Evolutionary conservation across 1,140 invertebrate genomes (phyloP).

Genomic region (Diorhabda elongata): DNA sequence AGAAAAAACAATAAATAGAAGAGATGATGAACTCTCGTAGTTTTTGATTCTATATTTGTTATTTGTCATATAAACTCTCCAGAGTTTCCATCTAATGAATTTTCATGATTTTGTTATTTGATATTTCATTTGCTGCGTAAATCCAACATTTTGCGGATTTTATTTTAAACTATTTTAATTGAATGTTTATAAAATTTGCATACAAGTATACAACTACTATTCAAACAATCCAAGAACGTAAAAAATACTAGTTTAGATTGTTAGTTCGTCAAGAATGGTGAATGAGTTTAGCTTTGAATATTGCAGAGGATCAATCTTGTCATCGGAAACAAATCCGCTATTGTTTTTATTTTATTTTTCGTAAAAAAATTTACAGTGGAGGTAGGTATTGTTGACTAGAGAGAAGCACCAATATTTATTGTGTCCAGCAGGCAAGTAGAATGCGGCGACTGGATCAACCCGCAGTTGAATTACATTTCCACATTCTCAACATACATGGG

Average conservation of each 20-base stretch:
- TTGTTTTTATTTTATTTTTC: conserved; percentile 31
- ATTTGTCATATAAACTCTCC: too few relatives aligned
- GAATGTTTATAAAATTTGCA: too few relatives aligned
- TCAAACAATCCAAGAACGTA: too few relatives aligned
- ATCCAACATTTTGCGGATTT: too few relatives aligned
- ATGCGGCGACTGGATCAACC: conserved; percentile 31
- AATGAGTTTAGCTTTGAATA: conserved; percentile 14
- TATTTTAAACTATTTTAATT: too few relatives aligned
- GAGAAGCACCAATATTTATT: conserved; percentile 42
- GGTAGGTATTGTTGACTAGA: conserved; percentile 41
- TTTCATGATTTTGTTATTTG: too few relatives aligned
- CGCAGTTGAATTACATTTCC: conserved; percentile 37
- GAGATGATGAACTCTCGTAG: too few relatives aligned
- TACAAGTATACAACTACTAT: too few relatives aligned
- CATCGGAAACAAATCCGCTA: conserved; percentile 34
- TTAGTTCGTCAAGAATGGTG: neutral
- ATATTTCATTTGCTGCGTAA: too few relatives aligned
- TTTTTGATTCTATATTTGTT: too few relatives aligned
- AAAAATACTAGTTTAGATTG: neutral
- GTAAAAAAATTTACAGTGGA: conserved; percentile 38
- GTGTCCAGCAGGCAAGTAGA: conserved; percentile 41
- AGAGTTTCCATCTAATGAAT: too few relatives aligned
- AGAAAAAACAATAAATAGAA: too few relatives aligned
- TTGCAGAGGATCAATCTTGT: conserved; percentile 34
- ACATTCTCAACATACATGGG: conserved; percentile 42